These are phyloP conservation scores for Geococcyx californianus DNA, from an alignment of 2,113 vertebrate genomes.

Conservation along the genomic window DNA sequence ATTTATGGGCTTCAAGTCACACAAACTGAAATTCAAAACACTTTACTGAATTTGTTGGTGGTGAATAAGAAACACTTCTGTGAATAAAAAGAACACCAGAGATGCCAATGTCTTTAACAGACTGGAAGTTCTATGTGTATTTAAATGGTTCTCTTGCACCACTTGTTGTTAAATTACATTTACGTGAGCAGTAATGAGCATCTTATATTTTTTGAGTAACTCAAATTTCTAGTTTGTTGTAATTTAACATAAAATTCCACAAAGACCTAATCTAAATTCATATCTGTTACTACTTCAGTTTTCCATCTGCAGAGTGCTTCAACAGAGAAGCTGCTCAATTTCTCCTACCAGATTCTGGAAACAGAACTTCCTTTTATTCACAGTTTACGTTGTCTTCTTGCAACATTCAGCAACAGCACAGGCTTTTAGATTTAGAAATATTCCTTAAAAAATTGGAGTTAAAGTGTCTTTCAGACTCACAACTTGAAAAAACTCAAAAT, in stretches of 20 bases:
- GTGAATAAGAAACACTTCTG: conserved; percentile 49
- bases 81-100: conserved; percentile 71
- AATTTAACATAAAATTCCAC: not conserved
- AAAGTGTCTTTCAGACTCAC: not conserved
- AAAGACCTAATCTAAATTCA: not conserved
- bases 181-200: not conserved
- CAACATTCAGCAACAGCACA: not conserved
- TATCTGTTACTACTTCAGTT: not conserved
- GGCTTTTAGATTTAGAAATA: not conserved
- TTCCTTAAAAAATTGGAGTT: not conserved
- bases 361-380: conserved; percentile 71
- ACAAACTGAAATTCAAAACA: not conserved
- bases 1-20: not conserved
- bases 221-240: not conserved
- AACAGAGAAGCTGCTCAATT: not conserved
- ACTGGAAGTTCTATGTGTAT: not conserved
- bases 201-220: not conserved
- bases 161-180: not conserved
- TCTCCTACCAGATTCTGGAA: not conserved
- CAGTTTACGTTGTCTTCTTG: conserved; percentile 32
- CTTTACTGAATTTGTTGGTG: conserved; percentile 20
- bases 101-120: not conserved
- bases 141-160: not conserved
- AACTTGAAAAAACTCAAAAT: not conserved
- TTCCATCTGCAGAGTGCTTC: not conserved